Conservation (phyloP, 2,113 vertebrate genomes). For the Oncorhynchus keta region DNA sequence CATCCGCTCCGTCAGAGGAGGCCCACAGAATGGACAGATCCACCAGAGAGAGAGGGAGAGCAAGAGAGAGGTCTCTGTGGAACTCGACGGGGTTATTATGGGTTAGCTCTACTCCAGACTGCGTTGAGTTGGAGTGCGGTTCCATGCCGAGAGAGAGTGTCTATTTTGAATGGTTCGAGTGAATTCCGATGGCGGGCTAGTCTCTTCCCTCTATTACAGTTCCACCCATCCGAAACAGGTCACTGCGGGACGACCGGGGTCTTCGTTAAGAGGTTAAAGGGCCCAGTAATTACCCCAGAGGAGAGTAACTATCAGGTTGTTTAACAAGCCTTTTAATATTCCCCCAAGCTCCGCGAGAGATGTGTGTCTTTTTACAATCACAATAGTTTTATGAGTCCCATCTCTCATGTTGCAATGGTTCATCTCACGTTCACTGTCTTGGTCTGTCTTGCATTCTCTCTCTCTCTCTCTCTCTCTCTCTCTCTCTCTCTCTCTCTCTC, state of each 20-base stretch:
- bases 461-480: too few relatives aligned
- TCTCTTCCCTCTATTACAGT: slow-evolving; percentile 33
- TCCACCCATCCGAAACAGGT: slow-evolving; percentile 56
- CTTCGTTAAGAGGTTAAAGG: slow-evolving; percentile 58
- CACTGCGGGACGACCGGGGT: slow-evolving; percentile 24
- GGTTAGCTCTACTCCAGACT: slow-evolving; percentile 66
- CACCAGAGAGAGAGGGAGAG: slow-evolving; percentile 20
- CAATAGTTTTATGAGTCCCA: slow-evolving; percentile 7
- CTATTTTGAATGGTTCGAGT: slow-evolving; percentile 71
- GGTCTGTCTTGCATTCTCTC: not conserved
- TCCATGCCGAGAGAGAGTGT: slow-evolving; percentile 46
- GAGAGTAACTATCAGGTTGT: slow-evolving; percentile 68
- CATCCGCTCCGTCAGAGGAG: slow-evolving; percentile 63
- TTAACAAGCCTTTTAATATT: slow-evolving; percentile 58
- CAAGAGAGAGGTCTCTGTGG: slow-evolving; percentile 18
- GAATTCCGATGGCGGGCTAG: slow-evolving; percentile 51
- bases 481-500: too few relatives aligned
- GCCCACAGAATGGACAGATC: slow-evolving; percentile 44
- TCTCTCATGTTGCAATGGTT: not conserved
- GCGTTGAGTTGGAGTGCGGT: slow-evolving; percentile 60
- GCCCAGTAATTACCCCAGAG: slow-evolving; percentile 59
- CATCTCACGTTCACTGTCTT: not conserved
- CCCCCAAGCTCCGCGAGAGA: slow-evolving; percentile 1
- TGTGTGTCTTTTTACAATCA: slow-evolving; percentile 30
- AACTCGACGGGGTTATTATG: slow-evolving; percentile 59